Percentiles rank a stretch among this genome's conserved stretches.
phyloP scores from a whole-genome alignment of 2,113 vertebrate species.

The Amblyornis subalaris region DNA sequence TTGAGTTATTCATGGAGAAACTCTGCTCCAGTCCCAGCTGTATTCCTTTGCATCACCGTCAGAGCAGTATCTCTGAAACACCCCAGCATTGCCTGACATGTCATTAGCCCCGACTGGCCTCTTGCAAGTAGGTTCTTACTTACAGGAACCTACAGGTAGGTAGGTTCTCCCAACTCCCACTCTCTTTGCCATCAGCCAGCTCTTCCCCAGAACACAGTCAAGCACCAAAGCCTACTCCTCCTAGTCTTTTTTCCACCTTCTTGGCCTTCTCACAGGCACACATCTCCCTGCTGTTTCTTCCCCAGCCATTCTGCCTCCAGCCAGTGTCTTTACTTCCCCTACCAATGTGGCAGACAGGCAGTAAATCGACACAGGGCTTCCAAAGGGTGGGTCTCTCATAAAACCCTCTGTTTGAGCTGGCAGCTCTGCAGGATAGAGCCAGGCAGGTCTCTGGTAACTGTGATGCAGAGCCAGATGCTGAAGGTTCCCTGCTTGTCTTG shows the following conservation, averaged over 20 bases:
- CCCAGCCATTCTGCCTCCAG: background rate
- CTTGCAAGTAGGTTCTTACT: background rate
- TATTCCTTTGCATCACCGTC: background rate
- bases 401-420: background rate
- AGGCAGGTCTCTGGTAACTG: background rate
- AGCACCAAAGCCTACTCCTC: background rate
- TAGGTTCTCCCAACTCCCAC: background rate
- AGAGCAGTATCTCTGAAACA: background rate
- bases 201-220: background rate
- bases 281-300: background rate
- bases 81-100: background rate
- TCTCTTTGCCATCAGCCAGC: background rate
- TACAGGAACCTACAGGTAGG: background rate
- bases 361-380: background rate
- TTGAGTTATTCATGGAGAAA: background rate
- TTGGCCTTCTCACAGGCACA: background rate
- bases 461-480: background rate
- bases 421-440: background rate
- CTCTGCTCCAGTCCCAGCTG: background rate
- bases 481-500: background rate
- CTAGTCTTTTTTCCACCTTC: background rate
- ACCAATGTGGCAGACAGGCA: accelerated
- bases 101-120: background rate
- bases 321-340: background rate
- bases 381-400: accelerated